These are phyloP conservation scores for Botrylloides violaceus DNA, from an alignment of 23 tunicate genomes.

Conservation along the genomic window DNA sequence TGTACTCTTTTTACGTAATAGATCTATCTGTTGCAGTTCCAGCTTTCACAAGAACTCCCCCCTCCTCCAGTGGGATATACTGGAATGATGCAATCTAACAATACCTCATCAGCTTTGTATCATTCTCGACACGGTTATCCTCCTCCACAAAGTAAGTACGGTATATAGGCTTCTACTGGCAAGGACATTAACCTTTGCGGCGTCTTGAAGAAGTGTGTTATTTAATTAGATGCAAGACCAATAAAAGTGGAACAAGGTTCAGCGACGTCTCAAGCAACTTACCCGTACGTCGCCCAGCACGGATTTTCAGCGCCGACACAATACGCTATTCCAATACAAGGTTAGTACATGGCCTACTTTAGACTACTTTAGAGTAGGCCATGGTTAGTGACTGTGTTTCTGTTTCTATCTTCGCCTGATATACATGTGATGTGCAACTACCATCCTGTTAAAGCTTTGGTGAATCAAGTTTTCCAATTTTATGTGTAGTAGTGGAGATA, in stretches of 20 bases:
- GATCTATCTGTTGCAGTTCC: conserved; percentile 16
- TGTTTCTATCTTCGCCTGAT: too few species aligned
- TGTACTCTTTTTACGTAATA: too few species aligned
- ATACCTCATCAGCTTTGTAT: conserved; percentile 5
- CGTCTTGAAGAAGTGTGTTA: too few species aligned
- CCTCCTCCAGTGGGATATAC: conserved; percentile 24
- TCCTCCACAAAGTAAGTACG: background rate
- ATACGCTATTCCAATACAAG: conserved; percentile 68
- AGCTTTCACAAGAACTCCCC: conserved; percentile 21
- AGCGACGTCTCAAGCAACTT: conserved; percentile 30
- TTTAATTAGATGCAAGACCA: conserved; percentile 49
- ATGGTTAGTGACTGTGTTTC: too few species aligned
- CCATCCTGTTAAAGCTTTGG: too few species aligned
- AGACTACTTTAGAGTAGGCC: too few species aligned
- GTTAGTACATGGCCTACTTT: too few species aligned
- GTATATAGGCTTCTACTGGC: too few species aligned
- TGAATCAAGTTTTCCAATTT: too few species aligned
- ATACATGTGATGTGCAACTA: too few species aligned
- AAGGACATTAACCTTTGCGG: too few species aligned
- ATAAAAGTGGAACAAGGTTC: conserved; percentile 54
- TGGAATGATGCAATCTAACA: conserved; percentile 2
- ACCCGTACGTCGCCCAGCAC: conserved; percentile 58
- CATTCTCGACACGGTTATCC: background rate
- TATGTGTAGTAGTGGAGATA: too few species aligned
- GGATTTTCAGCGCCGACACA: conserved; percentile 59